Conservation (phyloP, 2,113 vertebrate genomes). For the Sander vitreus region DNA sequence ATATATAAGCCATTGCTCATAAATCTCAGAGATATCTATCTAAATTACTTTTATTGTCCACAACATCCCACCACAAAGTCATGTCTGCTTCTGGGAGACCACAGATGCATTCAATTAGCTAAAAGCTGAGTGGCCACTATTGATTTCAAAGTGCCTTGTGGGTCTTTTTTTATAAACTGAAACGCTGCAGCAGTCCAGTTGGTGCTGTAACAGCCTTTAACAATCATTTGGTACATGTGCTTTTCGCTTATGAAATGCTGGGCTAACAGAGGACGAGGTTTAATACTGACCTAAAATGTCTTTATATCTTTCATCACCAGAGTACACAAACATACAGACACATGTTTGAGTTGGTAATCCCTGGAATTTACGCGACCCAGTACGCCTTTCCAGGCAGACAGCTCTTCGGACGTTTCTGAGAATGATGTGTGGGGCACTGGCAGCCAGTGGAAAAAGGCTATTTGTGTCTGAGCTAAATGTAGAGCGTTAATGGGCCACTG, state of each 20-base stretch:
- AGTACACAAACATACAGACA: constrained; percentile 53
- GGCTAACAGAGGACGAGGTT: neutral
- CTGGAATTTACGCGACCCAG: constrained; percentile 74
- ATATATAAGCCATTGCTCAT: neutral
- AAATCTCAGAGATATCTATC: constrained; percentile 45
- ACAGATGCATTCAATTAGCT: constrained; percentile 73
- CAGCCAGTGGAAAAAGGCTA: constrained; percentile 86
- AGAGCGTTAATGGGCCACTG: constrained; percentile 81
- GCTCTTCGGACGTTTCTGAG: constrained; percentile 78
- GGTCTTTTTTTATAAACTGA: constrained; percentile 39
- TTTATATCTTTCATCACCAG: constrained; percentile 24
- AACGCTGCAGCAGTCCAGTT: constrained; percentile 29
- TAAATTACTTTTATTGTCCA: constrained; percentile 53
- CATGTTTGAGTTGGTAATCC: constrained; percentile 63
- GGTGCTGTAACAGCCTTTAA: constrained; percentile 33
- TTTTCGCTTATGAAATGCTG: constrained; percentile 14
- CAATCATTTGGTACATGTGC: constrained; percentile 25
- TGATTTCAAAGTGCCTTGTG: constrained; percentile 70
- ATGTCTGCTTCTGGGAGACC: constrained; percentile 47
- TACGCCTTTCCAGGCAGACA: constrained; percentile 69
- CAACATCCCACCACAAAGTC: constrained; percentile 50
- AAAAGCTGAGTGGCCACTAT: constrained; percentile 75
- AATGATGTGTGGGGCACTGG: constrained; percentile 77
- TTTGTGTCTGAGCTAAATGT: constrained; percentile 86
- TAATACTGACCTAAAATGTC: constrained; percentile 16